These are phyloP conservation scores for Solenopsis invicta DNA, from an alignment of 1,140 invertebrate genomes.

Conservation along the genomic window DNA sequence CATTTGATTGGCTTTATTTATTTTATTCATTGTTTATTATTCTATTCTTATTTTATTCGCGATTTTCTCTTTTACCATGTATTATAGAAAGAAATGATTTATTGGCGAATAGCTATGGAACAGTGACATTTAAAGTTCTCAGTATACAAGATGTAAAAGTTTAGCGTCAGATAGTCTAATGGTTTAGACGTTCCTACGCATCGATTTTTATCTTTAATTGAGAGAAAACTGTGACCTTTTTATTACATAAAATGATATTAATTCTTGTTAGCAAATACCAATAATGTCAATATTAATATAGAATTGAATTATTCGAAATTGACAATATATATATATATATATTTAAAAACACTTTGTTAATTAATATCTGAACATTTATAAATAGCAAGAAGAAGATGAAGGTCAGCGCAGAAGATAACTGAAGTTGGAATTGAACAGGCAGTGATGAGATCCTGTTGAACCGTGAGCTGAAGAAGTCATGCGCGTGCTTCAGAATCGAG, in stretches of 20 bases:
- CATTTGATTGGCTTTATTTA: not conserved
- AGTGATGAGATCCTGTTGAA: conserved; percentile 28
- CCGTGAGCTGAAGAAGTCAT: conserved; percentile 54
- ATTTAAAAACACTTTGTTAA: not conserved
- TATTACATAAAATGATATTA: not conserved
- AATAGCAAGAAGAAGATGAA: not conserved
- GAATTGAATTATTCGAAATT: not conserved
- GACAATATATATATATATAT: too few species aligned
- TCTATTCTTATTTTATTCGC: not conserved
- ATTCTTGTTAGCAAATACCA: not conserved
- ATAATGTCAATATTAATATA: not conserved
- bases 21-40: not conserved
- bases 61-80: not conserved
- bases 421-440: conserved; percentile 5
- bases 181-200: not conserved
- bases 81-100: conserved; percentile 22
- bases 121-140: conserved; percentile 61
- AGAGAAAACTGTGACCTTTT: not conserved
- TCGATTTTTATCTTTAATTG: conserved; percentile 3
- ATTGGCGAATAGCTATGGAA: not conserved
- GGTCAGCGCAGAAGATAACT: not conserved
- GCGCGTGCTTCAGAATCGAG: conserved; percentile 59
- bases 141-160: conserved; percentile 31
- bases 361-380: not conserved
- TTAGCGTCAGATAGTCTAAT: not conserved